Evolutionary conservation across 2,113 vertebrate species (phyloP), one percentile per base, ranked within the genome.

Genomic region (Sphaerodactylus townsendi): DNA sequence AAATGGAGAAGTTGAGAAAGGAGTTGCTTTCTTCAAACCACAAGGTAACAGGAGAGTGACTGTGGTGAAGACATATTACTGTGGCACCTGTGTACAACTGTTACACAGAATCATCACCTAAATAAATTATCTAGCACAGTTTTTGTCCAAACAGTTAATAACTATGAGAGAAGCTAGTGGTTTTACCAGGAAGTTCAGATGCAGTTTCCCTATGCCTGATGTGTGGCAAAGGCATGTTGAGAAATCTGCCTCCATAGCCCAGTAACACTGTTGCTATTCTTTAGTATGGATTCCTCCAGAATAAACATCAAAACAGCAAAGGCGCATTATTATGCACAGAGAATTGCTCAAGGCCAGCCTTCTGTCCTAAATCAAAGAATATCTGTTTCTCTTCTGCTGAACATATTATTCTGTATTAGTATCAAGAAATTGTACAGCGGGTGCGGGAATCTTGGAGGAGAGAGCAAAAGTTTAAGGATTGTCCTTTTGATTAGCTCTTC

Each of bases 1-100:
- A 95, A 93, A 94, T 97, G 78, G 98, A 99, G 91, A 99, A 98
- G 89, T 93, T 99, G 85, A 98, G 96, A 94, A 97, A 96, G 89
- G 98, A 99, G 84, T 92, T 98, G 62, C 95, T 98, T 92, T 93
- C 96, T 74, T 95, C 96, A 71, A 98, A 94, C 91, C 97, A 81
- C 90, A 99, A 98, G 98, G 99, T 99, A 95, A 88, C 85, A 14
- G 59, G 37, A 76, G 46, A 35, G 10, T 30, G 33, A 39, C 25
- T 59, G 10, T 23, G 5, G 30, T 77, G 50, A 39, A 72, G 21
- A 77, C 11, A 64, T 14, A 7, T 69, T 30, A 10, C 46, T 33
- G 73, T 33, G 35, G 17, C 62, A 37, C 46, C 50, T 78, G 17
- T 64, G 33, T 71, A 14, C 17, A 70, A 69, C 41, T 59, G 14